phyloP scores from a whole-genome alignment of 2,888 invertebrate genomes.

The Luffia ferchaultella region DNA sequence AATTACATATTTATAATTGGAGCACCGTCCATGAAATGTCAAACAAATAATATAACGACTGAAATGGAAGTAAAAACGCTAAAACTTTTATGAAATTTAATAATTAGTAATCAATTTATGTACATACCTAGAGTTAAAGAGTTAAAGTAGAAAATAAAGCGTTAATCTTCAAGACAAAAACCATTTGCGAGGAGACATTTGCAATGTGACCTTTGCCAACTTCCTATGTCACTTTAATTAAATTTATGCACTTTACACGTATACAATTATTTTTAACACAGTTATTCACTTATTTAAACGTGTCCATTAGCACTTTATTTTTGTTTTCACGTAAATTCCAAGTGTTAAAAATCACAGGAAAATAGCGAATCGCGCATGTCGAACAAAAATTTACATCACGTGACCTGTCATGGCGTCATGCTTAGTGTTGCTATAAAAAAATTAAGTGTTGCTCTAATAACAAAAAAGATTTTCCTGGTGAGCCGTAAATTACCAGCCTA shows the following conservation, averaged over 20 bases:
- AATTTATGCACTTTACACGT: slow-evolving; percentile 25
- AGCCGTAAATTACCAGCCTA: too few species aligned
- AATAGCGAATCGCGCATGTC: slow-evolving; percentile 57
- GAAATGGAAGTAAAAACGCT: too few species aligned
- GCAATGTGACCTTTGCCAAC: slow-evolving; percentile 45
- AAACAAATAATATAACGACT: too few species aligned
- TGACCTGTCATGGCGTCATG: slow-evolving; percentile 64
- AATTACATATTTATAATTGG: too few species aligned
- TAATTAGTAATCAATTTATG: too few species aligned
- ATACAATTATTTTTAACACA: slow-evolving; percentile 19
- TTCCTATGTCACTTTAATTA: slow-evolving; percentile 28
- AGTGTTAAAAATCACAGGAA: slow-evolving; percentile 52
- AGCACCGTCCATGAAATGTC: too few species aligned
- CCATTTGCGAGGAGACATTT: slow-evolving; percentile 32
- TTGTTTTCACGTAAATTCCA: slow-evolving; percentile 36
- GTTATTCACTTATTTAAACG: slow-evolving; percentile 19
- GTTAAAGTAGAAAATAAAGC: neutral
- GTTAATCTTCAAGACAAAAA: slow-evolving; percentile 27
- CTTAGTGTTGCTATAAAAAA: neutral
- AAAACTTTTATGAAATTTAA: too few species aligned
- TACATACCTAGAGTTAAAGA: neutral
- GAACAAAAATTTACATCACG: slow-evolving; percentile 64
- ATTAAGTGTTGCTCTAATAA: too few species aligned
- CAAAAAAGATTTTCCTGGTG: too few species aligned
- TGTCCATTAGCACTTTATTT: slow-evolving; percentile 26